These are phyloP conservation scores for Trichogramma dendrolimi DNA, from an alignment of 2,888 invertebrate species.

Conservation along the genomic window DNA sequence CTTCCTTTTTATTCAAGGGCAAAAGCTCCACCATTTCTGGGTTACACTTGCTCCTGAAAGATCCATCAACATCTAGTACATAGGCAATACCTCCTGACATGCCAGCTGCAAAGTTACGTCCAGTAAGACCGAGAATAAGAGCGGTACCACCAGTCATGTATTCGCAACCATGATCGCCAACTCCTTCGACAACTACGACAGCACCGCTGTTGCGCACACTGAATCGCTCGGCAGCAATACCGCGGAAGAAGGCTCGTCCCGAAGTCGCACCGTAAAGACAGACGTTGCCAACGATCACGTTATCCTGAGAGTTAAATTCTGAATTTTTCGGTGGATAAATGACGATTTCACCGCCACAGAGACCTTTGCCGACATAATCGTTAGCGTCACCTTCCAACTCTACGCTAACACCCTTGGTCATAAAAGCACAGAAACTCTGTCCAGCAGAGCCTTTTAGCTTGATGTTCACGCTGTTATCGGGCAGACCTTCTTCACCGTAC, in stretches of 20 bases:
- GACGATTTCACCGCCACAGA: constrained; percentile 91
- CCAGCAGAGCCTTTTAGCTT: constrained; percentile 89
- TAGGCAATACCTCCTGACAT: constrained; percentile 97
- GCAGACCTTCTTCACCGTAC: constrained; percentile 82
- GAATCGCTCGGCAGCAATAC: constrained; percentile 96
- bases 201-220: constrained; percentile 98
- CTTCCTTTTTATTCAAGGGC: constrained; percentile 72
- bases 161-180: constrained; percentile 99
- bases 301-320: constrained; percentile 84
- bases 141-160: constrained; percentile 97
- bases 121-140: constrained; percentile 89
- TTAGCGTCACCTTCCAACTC: constrained; percentile 95
- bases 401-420: constrained; percentile 84
- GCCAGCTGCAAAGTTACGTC: constrained; percentile 97
- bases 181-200: constrained; percentile 92
- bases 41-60: constrained; percentile 85
- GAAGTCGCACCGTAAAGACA: constrained; percentile 96
- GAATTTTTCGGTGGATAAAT: constrained; percentile 87
- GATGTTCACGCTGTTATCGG: constrained; percentile 76
- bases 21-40: constrained; percentile 91
- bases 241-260: constrained; percentile 90
- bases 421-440: constrained; percentile 97
- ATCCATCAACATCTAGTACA: constrained; percentile 84
- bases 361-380: constrained; percentile 94
- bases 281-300: constrained; percentile 97